Percentiles rank a stretch among this genome's conserved stretches.
Evolutionary conservation across 2,888 invertebrate genomes (phyloP).

Genomic region (Octonoba sinensis): DNA sequence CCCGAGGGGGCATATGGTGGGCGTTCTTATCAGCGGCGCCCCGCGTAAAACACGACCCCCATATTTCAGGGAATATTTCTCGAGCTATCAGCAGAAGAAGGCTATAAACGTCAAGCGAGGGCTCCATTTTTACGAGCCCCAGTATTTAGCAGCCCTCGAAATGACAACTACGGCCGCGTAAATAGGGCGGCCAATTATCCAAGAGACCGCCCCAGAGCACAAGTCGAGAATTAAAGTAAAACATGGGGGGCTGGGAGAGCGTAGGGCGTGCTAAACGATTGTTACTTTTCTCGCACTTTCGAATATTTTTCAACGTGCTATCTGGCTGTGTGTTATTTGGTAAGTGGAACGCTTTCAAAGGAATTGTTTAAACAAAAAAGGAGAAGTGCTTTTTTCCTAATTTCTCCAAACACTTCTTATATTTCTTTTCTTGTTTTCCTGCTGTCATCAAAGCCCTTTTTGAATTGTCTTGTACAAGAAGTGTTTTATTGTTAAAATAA

Average conservation of each 20-base stretch:
- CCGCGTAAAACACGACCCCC: constrained; percentile 52
- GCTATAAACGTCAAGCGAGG: constrained; percentile 50
- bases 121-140: constrained; percentile 58
- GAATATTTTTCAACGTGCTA: no score
- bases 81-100: constrained; percentile 42
- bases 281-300: no score
- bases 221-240: constrained; percentile 53
- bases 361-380: no score
- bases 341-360: no score
- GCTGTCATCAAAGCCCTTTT: no score
- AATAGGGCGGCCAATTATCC: constrained; percentile 64
- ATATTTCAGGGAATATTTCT: constrained; percentile 55
- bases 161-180: constrained; percentile 62
- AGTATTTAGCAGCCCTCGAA: constrained; percentile 48
- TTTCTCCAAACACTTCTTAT: no score
- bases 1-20: no score
- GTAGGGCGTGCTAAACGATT: background rate
- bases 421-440: no score
- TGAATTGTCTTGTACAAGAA: no score
- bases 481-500: no score
- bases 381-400: no score
- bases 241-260: constrained; percentile 18
- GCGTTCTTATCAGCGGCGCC: constrained; percentile 49
- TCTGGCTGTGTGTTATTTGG: no score
- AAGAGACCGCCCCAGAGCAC: constrained; percentile 53